Percentiles rank a stretch among this genome's conserved stretches.
phyloP scores from a whole-genome alignment of 1,140 invertebrate genomes.

The Thalassaphorura encarpata region DNA sequence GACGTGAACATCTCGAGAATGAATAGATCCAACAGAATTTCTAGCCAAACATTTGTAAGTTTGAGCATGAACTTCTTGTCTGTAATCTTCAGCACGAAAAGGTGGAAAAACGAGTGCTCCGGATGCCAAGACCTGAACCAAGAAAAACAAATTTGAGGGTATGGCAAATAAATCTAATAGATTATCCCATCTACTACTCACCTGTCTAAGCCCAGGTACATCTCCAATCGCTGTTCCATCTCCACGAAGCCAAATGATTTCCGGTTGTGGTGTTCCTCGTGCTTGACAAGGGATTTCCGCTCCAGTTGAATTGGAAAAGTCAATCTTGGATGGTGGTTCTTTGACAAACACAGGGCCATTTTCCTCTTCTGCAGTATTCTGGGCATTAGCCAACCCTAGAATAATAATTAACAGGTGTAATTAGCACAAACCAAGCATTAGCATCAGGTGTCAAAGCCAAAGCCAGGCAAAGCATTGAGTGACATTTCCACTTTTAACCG shows the following conservation, averaged over 20 bases:
- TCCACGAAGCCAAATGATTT: conserved; percentile 80
- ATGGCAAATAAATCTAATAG: neutral
- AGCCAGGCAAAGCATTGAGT: too few species aligned
- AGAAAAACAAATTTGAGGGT: neutral
- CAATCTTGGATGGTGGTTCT: conserved; percentile 79
- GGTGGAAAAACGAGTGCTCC: conserved; percentile 89
- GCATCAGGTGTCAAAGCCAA: too few species aligned
- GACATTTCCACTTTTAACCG: too few species aligned
- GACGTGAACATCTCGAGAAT: conserved; percentile 84
- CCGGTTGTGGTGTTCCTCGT: conserved; percentile 75
- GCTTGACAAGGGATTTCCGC: conserved; percentile 85
- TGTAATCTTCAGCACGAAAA: conserved; percentile 83
- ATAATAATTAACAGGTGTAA: too few species aligned
- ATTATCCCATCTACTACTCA: too few species aligned
- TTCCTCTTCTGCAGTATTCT: conserved; percentile 43
- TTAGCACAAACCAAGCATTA: too few species aligned
- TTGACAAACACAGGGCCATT: conserved; percentile 77
- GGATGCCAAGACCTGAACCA: conserved; percentile 63
- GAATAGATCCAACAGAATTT: conserved; percentile 77
- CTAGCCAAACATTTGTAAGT: conserved; percentile 83
- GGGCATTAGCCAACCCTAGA: conserved; percentile 49
- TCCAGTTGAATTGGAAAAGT: conserved; percentile 89
- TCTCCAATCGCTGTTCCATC: conserved; percentile 81
- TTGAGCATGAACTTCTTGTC: conserved; percentile 85
- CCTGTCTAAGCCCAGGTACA: conserved; percentile 75